A percentile compares a stretch with the other conserved stretches of the same genome.
Evolutionary conservation across 2,797 vertebrate genomes (phyloP).

Genomic region (Alfaro cultratus): DNA sequence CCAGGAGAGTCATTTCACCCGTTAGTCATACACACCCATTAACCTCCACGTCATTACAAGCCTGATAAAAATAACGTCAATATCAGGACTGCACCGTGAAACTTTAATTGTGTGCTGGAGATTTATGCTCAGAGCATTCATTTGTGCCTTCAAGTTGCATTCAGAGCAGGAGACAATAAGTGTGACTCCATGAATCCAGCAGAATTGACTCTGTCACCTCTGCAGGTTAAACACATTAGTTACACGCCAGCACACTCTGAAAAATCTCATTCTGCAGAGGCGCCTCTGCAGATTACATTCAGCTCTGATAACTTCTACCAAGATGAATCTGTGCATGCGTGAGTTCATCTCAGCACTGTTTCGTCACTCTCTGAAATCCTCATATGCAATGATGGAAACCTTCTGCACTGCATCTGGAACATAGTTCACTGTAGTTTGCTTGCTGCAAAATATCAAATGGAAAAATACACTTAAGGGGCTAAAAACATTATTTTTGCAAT

Average conservation of each 20-base stretch:
- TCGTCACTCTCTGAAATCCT: neutral
- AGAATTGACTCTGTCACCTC: constrained; percentile 44
- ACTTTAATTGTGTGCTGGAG: constrained; percentile 15
- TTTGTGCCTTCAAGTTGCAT: constrained; percentile 9
- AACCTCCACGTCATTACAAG: constrained; percentile 32
- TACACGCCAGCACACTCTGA: constrained; percentile 17
- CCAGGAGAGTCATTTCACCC: constrained; percentile 38
- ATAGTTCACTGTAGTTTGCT: neutral
- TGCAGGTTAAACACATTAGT: constrained; percentile 52
- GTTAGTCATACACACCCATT: constrained; percentile 59
- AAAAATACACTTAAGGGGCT: neutral
- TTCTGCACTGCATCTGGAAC: neutral
- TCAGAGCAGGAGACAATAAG: constrained; percentile 38
- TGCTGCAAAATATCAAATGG: neutral
- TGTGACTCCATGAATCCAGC: constrained; percentile 33
- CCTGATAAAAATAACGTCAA: constrained; percentile 50
- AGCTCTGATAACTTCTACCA: constrained; percentile 18
- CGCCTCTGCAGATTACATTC: constrained; percentile 24
- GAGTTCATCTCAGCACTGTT: constrained; percentile 7
- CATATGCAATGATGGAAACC: neutral
- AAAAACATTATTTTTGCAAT: neutral
- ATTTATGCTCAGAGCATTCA: constrained; percentile 21
- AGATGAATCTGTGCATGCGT: constrained; percentile 28
- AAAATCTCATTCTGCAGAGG: constrained; percentile 43
- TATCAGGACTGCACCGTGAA: constrained; percentile 14